phyloP scores from a whole-genome alignment of 2,888 invertebrate genomes.

The Drosophila eohydei region DNA sequence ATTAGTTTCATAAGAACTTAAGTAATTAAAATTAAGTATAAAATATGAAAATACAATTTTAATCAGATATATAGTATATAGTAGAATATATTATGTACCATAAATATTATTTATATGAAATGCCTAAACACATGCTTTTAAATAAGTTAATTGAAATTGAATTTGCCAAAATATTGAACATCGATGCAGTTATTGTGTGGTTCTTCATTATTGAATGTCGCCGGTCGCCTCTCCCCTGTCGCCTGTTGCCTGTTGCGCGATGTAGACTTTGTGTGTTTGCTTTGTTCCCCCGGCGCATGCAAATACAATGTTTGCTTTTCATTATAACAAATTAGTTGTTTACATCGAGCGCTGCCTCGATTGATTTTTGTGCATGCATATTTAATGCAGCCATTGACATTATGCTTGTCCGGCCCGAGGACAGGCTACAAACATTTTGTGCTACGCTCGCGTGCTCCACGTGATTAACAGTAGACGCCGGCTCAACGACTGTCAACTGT shows the following conservation, averaged over 20 bases:
- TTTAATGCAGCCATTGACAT: constrained; percentile 40
- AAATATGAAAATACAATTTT: too few relatives aligned
- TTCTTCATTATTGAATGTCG: background rate
- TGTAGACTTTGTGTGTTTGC: background rate
- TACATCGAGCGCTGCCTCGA: constrained; percentile 37
- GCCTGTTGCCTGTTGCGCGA: constrained; percentile 12
- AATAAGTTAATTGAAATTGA: background rate
- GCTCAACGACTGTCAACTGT: constrained; percentile 21
- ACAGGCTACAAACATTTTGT: constrained; percentile 2
- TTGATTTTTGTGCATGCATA: constrained; percentile 62
- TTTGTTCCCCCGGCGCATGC: constrained; percentile 21
- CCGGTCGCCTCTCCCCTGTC: background rate
- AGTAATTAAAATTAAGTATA: too few relatives aligned
- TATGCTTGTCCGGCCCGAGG: constrained; percentile 10
- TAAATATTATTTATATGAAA: background rate
- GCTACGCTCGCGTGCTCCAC: constrained; percentile 59
- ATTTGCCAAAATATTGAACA: background rate
- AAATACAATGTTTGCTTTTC: constrained; percentile 53
- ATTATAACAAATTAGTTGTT: constrained; percentile 67
- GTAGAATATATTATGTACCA: too few relatives aligned
- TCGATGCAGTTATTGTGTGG: background rate
- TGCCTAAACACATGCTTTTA: background rate
- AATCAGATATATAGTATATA: too few relatives aligned
- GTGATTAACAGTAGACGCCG: constrained; percentile 59
- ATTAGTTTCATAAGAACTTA: too few relatives aligned